Evolutionary conservation across 2,797 vertebrate species (phyloP).

Genomic region (Catostomus latipinnis): DNA sequence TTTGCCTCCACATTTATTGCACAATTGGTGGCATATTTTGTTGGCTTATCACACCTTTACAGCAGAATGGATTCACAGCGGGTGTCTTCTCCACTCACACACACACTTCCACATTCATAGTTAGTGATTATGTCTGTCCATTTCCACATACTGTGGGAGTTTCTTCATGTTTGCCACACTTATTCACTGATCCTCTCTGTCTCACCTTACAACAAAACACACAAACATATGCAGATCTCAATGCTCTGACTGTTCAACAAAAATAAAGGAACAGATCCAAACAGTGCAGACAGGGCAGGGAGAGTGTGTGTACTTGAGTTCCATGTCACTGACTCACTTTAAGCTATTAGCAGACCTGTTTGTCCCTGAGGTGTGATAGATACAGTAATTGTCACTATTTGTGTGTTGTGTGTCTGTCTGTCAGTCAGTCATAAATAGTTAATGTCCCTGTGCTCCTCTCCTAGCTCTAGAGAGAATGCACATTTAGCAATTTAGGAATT

Average conservation of each 20-base stretch:
- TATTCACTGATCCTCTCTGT: neutral
- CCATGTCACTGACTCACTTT: no score
- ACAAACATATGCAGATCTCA: neutral
- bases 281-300: no score
- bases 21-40: no score
- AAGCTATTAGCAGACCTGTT: neutral
- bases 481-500: neutral
- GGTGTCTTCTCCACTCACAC: no score
- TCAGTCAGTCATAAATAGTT: neutral
- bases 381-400: conserved; percentile 30
- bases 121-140: neutral
- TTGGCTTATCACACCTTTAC: no score
- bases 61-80: neutral
- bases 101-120: neutral
- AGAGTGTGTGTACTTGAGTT: no score
- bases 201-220: conserved; percentile 3
- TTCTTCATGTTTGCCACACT: conserved; percentile 4
- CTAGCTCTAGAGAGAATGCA: neutral
- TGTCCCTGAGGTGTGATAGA: conserved; percentile 1
- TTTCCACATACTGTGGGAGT: neutral
- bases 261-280: neutral
- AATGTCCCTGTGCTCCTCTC: neutral
- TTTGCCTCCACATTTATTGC: no score
- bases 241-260: neutral
- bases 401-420: conserved; percentile 4